A percentile compares a stretch with the other conserved stretches of the same genome.
Conservation (phyloP, 2,113 vertebrate species). For the Calidris pugnax region DNA sequence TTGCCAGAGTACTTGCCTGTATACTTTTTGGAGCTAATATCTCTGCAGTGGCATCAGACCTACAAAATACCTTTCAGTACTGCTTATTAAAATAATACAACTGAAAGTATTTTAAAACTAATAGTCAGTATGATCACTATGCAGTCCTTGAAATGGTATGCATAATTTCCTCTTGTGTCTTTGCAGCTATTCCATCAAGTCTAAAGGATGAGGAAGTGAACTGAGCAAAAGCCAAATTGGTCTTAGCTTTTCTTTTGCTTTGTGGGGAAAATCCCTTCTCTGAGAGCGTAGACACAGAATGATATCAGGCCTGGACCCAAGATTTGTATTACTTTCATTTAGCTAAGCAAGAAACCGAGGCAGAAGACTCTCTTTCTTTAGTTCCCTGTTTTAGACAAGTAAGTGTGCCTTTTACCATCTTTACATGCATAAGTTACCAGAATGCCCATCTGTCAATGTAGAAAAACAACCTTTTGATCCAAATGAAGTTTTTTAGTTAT, state of each 20-base stretch:
- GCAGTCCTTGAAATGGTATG: not conserved
- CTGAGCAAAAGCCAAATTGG: not conserved
- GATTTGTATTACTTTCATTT: not conserved
- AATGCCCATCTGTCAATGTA: not conserved
- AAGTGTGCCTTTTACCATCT: not conserved
- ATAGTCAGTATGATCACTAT: not conserved
- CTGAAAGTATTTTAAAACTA: not conserved
- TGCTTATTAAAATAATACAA: not conserved
- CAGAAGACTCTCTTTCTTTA: not conserved
- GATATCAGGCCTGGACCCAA: not conserved
- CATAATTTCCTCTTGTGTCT: not conserved
- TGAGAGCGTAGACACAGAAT: not conserved
- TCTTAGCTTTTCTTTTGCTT: not conserved
- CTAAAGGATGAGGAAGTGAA: not conserved
- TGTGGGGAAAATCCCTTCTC: not conserved
- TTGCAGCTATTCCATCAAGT: not conserved
- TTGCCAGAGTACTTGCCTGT: not conserved
- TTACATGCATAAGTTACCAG: not conserved
- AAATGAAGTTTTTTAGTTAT: not conserved
- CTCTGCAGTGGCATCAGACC: not conserved
- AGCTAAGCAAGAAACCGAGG: not conserved
- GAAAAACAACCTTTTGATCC: not conserved
- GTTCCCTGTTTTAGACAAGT: not conserved
- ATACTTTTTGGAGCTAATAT: not conserved
- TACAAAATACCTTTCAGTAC: not conserved